These are phyloP conservation scores for Anniella stebbinsi DNA, from an alignment of 2,797 vertebrate genomes.

Conservation along the genomic window DNA sequence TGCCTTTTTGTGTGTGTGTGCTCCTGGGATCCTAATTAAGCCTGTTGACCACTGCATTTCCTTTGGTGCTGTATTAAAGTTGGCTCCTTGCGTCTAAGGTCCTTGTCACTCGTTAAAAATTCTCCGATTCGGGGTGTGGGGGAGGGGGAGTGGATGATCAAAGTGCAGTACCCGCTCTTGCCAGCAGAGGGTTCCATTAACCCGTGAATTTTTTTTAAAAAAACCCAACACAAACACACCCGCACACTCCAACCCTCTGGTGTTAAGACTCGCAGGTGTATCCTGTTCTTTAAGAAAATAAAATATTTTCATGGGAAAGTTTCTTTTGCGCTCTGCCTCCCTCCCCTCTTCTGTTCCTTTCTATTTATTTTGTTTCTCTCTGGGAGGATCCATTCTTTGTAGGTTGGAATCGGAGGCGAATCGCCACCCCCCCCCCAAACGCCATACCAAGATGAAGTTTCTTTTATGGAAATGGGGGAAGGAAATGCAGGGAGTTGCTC, in stretches of 20 bases:
- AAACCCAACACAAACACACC: no score
- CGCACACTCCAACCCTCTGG: neutral
- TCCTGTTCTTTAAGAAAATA: conserved; percentile 78
- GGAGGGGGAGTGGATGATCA: neutral
- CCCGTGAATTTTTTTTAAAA: conserved; percentile 68
- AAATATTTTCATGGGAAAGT: conserved; percentile 77
- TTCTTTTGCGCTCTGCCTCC: conserved; percentile 65
- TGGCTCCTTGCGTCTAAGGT: neutral
- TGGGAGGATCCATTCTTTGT: conserved; percentile 39
- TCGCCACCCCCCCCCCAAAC: neutral
- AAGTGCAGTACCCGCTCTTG: neutral
- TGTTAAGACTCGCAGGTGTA: conserved; percentile 76
- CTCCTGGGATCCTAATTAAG: neutral
- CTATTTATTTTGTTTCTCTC: conserved; percentile 57
- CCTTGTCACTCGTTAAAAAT: conserved; percentile 67
- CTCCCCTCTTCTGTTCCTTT: conserved; percentile 16
- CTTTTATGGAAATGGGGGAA: neutral
- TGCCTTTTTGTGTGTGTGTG: neutral
- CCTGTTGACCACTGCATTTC: neutral
- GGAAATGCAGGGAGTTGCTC: neutral
- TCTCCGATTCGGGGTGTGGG: neutral
- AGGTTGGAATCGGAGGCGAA: neutral
- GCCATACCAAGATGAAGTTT: neutral
- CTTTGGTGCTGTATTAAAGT: neutral
- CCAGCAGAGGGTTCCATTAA: conserved; percentile 79